A percentile compares a stretch with the other conserved stretches of the same genome.
Conservation (phyloP, 1,140 invertebrate species). For the Leguminivora glycinivorella region DNA sequence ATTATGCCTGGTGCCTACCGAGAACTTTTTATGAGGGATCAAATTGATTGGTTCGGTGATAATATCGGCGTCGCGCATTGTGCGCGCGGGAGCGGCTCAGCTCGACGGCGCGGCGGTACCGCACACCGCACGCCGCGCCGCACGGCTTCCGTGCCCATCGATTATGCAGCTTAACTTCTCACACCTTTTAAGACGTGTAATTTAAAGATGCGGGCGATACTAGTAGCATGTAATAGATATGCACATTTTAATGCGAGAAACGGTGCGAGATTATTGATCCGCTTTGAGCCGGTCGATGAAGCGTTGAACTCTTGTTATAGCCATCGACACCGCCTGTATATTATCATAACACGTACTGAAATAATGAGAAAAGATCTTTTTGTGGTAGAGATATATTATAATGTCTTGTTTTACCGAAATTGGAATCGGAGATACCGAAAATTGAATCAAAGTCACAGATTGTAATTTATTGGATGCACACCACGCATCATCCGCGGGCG, state of each 20-base stretch:
- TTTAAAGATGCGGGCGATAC: conserved; percentile 44
- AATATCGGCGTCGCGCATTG: conserved; percentile 67
- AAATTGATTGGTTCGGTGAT: conserved; percentile 77
- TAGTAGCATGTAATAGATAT: conserved; percentile 47
- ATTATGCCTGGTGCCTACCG: conserved; percentile 65
- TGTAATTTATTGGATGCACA: conserved; percentile 48
- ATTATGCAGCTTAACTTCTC: conserved; percentile 52
- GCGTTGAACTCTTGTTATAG: conserved; percentile 26
- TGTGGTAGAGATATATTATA: conserved; percentile 37
- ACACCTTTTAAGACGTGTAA: conserved; percentile 57
- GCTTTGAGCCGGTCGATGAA: conserved; percentile 23
- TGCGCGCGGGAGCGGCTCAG: conserved; percentile 40
- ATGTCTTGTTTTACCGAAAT: conserved; percentile 49
- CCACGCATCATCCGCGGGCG: conserved; percentile 54
- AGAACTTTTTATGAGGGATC: conserved; percentile 76
- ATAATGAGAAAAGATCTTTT: conserved; percentile 33
- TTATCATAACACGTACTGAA: conserved; percentile 17
- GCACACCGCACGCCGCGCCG: too few relatives aligned
- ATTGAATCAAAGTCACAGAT: conserved; percentile 51
- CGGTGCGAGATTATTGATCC: conserved; percentile 33
- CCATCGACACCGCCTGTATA: conserved; percentile 1
- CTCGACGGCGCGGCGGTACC: too few relatives aligned
- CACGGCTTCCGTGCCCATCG: conserved; percentile 39
- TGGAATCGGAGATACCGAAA: conserved; percentile 40
- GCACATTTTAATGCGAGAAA: conserved; percentile 51